Conservation (phyloP, 2,113 vertebrate genomes). For the Melanerpes aurifrons region DNA sequence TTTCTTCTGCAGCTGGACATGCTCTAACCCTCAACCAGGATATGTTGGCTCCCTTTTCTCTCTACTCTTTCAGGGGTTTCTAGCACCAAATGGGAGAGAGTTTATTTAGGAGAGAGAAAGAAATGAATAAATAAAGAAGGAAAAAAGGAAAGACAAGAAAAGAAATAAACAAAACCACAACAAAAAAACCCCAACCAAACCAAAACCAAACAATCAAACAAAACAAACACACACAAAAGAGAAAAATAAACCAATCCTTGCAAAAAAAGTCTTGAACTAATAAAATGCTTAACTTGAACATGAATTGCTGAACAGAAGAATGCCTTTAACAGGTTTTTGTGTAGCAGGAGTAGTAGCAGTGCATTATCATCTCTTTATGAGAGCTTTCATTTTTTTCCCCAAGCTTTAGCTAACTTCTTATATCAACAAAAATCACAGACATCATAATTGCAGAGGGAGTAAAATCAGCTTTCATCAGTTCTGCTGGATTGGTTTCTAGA, state of each 20-base stretch:
- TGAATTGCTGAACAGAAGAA: not conserved
- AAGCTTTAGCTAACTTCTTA: not conserved
- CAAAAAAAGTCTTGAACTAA: not conserved
- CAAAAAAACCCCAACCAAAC: no score
- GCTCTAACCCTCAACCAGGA: not conserved
- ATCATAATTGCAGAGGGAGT: not conserved
- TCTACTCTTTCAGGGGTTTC: not conserved
- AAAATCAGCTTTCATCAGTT: conserved; percentile 20
- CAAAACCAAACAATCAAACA: not conserved
- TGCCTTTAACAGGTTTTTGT: not conserved
- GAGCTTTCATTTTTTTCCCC: not conserved
- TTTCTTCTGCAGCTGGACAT: not conserved
- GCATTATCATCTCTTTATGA: not conserved
- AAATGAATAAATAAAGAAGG: no score
- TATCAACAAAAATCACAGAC: not conserved
- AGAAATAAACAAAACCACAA: no score
- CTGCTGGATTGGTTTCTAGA: not conserved
- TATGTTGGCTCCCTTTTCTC: not conserved
- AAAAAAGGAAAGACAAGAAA: no score
- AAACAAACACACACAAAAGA: not conserved
- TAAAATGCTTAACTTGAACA: not conserved
- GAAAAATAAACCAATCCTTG: not conserved
- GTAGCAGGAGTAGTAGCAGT: not conserved
- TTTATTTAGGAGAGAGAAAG: not conserved
- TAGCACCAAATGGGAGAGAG: not conserved